Conservation (phyloP, 2,888 invertebrate species). For the Empis livida region DNA sequence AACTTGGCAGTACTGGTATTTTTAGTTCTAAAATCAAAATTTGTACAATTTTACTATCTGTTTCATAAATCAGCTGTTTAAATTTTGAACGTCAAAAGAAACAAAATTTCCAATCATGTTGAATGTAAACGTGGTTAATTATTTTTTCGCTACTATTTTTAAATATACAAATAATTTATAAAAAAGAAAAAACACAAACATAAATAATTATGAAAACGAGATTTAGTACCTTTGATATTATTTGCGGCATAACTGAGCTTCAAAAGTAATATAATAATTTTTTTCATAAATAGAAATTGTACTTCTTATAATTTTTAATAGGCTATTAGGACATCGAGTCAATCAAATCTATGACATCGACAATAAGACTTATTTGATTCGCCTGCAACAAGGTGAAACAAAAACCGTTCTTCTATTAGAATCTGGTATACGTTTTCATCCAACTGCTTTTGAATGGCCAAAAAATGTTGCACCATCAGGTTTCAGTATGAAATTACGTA, state of each 20-base stretch:
- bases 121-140: too few species aligned
- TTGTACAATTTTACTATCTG: too few species aligned
- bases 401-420: constrained; percentile 83
- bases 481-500: constrained; percentile 96
- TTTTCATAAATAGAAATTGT: constrained; percentile 1
- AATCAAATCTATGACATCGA: constrained; percentile 97
- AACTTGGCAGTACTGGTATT: too few species aligned
- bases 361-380: constrained; percentile 87
- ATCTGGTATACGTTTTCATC: constrained; percentile 87
- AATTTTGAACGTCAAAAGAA: too few species aligned
- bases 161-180: too few species aligned
- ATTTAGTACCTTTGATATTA: constrained; percentile 86
- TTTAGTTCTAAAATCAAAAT: too few species aligned
- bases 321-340: constrained; percentile 81
- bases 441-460: constrained; percentile 96
- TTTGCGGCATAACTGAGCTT: constrained; percentile 76
- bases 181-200: too few species aligned
- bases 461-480: constrained; percentile 91
- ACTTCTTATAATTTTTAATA: constrained; percentile 29
- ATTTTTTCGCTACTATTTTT: too few species aligned
- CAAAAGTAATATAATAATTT: constrained; percentile 48
- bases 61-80: too few species aligned
- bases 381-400: constrained; percentile 69
- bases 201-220: constrained; percentile 69
- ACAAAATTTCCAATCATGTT: too few species aligned